A percentile compares a stretch with the other conserved stretches of the same genome.
Conservation (phyloP, 2,113 vertebrate species). For the Mirza zaza region DNA sequence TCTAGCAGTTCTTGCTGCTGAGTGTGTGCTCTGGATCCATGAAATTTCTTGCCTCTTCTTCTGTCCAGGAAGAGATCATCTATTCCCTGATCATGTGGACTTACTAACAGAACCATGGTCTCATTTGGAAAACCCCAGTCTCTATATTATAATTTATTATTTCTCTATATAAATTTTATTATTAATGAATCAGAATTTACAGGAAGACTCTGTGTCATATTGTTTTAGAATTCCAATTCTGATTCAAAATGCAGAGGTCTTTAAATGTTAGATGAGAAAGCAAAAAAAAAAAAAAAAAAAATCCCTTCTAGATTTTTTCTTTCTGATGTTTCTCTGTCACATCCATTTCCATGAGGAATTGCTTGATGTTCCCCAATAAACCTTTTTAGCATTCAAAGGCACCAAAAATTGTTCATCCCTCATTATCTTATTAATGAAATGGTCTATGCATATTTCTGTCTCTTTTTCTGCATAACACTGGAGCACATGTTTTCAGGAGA, state of each 20-base stretch:
- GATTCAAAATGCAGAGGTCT: background rate
- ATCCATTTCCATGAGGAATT: background rate
- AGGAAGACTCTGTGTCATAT: background rate
- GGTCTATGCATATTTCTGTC: background rate
- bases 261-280: too few relatives aligned
- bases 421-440: background rate
- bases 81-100: too few relatives aligned
- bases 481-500: background rate
- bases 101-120: too few relatives aligned
- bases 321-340: background rate
- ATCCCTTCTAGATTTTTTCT: background rate
- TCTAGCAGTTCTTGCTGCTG: too few relatives aligned
- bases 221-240: background rate
- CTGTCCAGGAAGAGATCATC: too few relatives aligned
- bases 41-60: too few relatives aligned
- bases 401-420: background rate
- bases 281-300: too few relatives aligned
- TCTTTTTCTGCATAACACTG: background rate
- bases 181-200: background rate
- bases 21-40: too few relatives aligned
- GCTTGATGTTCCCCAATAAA: conserved; percentile 1
- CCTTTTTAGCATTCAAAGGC: background rate
- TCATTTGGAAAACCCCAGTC: background rate
- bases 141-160: background rate
- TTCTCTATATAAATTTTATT: background rate